Evolutionary conservation across 2,113 vertebrate species (phyloP).

Genomic region (Paradisaea rubra): DNA sequence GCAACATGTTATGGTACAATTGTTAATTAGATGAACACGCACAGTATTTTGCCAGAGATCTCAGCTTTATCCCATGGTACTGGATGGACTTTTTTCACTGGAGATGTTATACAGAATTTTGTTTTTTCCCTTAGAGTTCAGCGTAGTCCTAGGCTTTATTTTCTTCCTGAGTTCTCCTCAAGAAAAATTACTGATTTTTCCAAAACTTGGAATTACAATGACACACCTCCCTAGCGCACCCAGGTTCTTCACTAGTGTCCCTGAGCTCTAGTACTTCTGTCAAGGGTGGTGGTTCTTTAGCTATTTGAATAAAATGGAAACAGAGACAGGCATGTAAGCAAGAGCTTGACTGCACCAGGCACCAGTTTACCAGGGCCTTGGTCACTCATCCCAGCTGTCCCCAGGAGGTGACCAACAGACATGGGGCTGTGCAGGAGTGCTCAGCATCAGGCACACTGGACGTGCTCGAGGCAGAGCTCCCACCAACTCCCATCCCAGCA

Average conservation of each 20-base stretch:
- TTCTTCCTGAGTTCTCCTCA: neutral
- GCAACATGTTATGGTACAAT: neutral
- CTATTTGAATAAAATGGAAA: neutral
- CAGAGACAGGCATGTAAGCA: neutral
- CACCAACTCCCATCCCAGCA: neutral
- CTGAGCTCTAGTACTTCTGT: neutral
- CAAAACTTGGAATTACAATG: neutral
- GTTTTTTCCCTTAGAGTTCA: neutral
- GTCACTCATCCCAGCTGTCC: neutral
- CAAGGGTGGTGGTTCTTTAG: neutral
- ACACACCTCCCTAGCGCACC: neutral
- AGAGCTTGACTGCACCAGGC: neutral
- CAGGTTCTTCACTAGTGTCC: neutral
- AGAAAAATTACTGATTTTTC: neutral
- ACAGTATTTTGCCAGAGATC: neutral
- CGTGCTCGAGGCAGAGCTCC: neutral
- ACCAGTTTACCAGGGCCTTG: neutral
- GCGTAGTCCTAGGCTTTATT: neutral
- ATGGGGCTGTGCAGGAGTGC: neutral
- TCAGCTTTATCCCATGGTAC: neutral
- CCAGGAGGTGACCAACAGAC: neutral
- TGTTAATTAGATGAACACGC: neutral
- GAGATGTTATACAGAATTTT: neutral
- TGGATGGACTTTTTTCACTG: neutral
- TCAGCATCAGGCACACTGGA: neutral